phyloP scores from a whole-genome alignment of 2,888 invertebrate genomes.

The Campopleginae sp. region DNA sequence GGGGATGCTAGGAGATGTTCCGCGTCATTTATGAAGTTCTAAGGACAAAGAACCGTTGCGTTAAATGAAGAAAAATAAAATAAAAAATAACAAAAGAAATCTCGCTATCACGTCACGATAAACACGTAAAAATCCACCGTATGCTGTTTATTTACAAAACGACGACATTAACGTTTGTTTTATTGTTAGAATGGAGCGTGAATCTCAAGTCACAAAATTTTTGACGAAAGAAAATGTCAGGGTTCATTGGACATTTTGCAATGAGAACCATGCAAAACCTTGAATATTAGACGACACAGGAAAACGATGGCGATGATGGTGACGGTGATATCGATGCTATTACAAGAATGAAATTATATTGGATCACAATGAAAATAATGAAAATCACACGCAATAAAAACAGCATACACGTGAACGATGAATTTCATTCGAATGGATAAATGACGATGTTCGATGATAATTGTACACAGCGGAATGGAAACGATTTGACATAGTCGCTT shows the following conservation, averaged over 20 bases:
- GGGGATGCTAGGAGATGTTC: conserved; percentile 92
- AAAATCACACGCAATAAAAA: conserved; percentile 23
- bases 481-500: conserved; percentile 45
- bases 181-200: background rate
- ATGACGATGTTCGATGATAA: conserved; percentile 52
- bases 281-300: conserved; percentile 44
- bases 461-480: conserved; percentile 22
- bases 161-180: background rate
- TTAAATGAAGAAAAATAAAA: conserved; percentile 8
- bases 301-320: conserved; percentile 60
- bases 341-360: conserved; percentile 41
- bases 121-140: conserved; percentile 64
- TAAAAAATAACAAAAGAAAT: conserved; percentile 42
- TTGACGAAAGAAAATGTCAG: background rate
- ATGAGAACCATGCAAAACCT: background rate
- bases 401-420: conserved; percentile 46
- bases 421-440: conserved; percentile 44
- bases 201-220: background rate
- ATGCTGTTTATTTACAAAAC: conserved; percentile 50
- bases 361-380: background rate
- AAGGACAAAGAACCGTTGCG: conserved; percentile 74
- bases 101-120: conserved; percentile 45
- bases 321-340: conserved; percentile 46
- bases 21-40: conserved; percentile 93
- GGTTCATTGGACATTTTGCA: background rate